A percentile compares a stretch with the other conserved stretches of the same genome.
These are phyloP conservation scores for Paramormyrops kingsleyae DNA, from an alignment of 2,113 vertebrate genomes.

Conservation along the genomic window DNA sequence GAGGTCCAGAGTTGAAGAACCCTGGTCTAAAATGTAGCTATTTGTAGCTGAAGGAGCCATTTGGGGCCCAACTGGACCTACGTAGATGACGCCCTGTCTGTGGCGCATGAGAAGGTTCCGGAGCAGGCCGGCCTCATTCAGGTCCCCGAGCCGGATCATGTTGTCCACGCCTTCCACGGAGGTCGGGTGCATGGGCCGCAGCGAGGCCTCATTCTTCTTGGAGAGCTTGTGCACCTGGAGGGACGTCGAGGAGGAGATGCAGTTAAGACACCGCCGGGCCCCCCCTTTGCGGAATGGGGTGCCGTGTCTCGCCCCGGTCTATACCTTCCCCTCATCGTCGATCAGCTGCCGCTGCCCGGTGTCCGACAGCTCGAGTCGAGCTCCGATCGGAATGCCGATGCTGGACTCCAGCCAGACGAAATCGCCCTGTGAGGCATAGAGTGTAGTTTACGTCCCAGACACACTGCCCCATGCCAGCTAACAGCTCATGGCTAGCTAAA, in stretches of 20 bases:
- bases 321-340: slow-evolving; percentile 87
- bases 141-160: slow-evolving; percentile 88
- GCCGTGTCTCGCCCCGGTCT: neutral
- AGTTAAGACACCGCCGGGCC: neutral
- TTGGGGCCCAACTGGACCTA: slow-evolving; percentile 52
- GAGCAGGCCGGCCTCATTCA: slow-evolving; percentile 87
- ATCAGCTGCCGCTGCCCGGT: slow-evolving; percentile 64
- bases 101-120: slow-evolving; percentile 89
- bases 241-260: neutral
- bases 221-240: slow-evolving; percentile 79
- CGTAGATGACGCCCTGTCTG: slow-evolving; percentile 83
- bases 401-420: slow-evolving; percentile 78
- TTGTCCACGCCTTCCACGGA: slow-evolving; percentile 83
- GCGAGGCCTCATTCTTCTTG: slow-evolving; percentile 49
- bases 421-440: slow-evolving; percentile 67
- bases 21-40: neutral
- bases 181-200: slow-evolving; percentile 81
- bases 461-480: neutral
- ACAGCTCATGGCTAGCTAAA: neutral
- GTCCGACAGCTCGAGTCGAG: slow-evolving; percentile 67
- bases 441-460: neutral
- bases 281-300: neutral
- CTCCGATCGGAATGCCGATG: slow-evolving; percentile 71
- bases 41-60: neutral
- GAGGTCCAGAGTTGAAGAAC: no score